These are phyloP conservation scores for Periophthalmus magnuspinnatus DNA, from an alignment of 2,797 vertebrate genomes.

Conservation along the genomic window DNA sequence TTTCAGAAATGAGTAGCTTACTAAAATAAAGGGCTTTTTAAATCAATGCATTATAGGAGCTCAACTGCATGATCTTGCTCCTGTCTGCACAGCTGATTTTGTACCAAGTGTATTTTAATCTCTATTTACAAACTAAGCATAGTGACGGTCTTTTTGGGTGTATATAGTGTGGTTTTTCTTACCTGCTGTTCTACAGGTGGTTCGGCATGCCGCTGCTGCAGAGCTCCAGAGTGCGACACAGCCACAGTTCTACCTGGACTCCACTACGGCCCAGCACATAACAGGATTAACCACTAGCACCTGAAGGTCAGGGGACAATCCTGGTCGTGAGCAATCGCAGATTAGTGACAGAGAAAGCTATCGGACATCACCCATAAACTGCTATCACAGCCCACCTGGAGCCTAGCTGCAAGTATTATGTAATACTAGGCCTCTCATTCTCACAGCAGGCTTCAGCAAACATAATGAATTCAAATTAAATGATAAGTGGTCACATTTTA, in stretches of 20 bases:
- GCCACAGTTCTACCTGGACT: conserved; percentile 66
- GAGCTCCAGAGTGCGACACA: conserved; percentile 47
- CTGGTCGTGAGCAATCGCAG: conserved; percentile 46
- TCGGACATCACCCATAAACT: conserved; percentile 32
- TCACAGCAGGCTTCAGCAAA: background rate
- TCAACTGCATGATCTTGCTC: background rate
- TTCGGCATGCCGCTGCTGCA: conserved; percentile 59
- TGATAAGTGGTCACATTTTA: too few relatives aligned
- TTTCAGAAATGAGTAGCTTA: background rate
- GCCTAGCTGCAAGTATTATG: background rate
- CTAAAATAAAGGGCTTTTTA: background rate
- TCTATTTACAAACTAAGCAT: background rate
- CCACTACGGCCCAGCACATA: conserved; percentile 54
- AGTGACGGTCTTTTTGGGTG: background rate
- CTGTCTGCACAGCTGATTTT: background rate
- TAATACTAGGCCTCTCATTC: background rate
- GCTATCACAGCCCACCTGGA: background rate
- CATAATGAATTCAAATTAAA: background rate
- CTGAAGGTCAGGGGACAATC: conserved; percentile 70
- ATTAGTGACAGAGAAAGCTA: conserved; percentile 47
- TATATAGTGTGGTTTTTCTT: conserved; percentile 30
- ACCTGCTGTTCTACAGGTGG: conserved; percentile 72
- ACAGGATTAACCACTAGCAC: conserved; percentile 73
- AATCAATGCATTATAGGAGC: background rate
- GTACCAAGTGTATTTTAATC: background rate